Conservation (phyloP, 2,888 invertebrate genomes). For the Spialia ferax region DNA sequence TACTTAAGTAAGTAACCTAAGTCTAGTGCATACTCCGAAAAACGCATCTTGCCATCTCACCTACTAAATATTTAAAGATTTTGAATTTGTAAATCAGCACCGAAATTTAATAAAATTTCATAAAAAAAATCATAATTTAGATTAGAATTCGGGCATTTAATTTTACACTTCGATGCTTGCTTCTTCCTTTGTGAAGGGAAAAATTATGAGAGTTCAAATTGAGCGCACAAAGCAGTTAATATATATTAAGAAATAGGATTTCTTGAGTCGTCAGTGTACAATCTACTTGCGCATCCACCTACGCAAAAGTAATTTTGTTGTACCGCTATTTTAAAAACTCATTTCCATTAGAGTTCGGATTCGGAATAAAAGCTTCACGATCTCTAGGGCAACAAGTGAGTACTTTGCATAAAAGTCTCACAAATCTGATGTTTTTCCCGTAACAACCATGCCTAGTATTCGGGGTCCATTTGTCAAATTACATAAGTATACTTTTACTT, state of each 20-base stretch:
- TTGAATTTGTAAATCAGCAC: too few relatives aligned
- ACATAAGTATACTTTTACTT: too few relatives aligned
- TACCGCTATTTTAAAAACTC: background rate
- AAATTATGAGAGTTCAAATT: background rate
- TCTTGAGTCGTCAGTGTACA: background rate
- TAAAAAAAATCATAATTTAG: too few relatives aligned
- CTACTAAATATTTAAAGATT: too few relatives aligned
- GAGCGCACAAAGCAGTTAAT: background rate
- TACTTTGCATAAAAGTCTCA: background rate
- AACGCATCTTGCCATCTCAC: too few relatives aligned
- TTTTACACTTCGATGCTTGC: constrained; percentile 7
- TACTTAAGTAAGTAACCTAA: too few relatives aligned
- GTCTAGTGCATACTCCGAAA: too few relatives aligned
- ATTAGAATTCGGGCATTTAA: background rate
- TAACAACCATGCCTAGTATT: constrained; percentile 4
- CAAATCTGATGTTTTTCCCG: constrained; percentile 1
- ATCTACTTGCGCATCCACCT: background rate
- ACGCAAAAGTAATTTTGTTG: constrained; percentile 2
- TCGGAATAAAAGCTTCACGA: background rate
- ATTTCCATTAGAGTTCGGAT: background rate
- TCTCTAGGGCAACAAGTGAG: background rate
- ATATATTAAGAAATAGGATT: background rate
- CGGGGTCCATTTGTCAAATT: constrained; percentile 1
- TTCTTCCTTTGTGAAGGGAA: background rate
- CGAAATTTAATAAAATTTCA: too few relatives aligned